These are phyloP conservation scores for Drosophila obscura DNA, from an alignment of 1,140 invertebrate species.

Conservation along the genomic window DNA sequence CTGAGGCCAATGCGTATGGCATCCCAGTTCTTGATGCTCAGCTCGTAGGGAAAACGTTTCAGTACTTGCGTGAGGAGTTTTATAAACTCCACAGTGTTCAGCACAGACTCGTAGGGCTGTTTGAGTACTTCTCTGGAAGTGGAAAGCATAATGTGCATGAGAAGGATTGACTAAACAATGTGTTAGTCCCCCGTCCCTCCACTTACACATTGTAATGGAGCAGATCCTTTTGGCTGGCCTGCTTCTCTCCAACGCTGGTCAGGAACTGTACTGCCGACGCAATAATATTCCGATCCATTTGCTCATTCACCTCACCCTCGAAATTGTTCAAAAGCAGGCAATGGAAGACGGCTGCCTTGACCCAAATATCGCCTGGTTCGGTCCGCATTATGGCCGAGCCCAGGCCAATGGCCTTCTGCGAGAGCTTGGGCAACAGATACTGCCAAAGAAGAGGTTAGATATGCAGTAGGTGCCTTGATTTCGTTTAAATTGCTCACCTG, in stretches of 20 bases:
- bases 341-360: slow-evolving; percentile 63
- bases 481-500: slow-evolving; percentile 40
- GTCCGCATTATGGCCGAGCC: slow-evolving; percentile 62
- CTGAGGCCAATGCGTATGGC: slow-evolving; percentile 87
- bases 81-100: slow-evolving; percentile 82
- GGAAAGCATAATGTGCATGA: not conserved
- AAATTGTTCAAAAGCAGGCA: slow-evolving; percentile 73
- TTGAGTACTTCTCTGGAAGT: slow-evolving; percentile 47
- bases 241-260: slow-evolving; percentile 53
- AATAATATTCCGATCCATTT: slow-evolving; percentile 70
- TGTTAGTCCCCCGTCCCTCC: too few relatives aligned
- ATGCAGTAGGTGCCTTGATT: not conserved
- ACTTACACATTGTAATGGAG: slow-evolving; percentile 77
- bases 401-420: slow-evolving; percentile 47
- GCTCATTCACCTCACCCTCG: slow-evolving; percentile 68
- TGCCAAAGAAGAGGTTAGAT: slow-evolving; percentile 11
- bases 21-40: slow-evolving; percentile 87
- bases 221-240: slow-evolving; percentile 59
- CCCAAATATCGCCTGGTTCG: slow-evolving; percentile 60
- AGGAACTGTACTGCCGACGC: slow-evolving; percentile 61
- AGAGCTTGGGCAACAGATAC: slow-evolving; percentile 64
- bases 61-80: slow-evolving; percentile 84
- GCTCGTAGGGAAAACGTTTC: slow-evolving; percentile 79
- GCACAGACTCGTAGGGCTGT: slow-evolving; percentile 54
- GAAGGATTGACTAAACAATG: too few relatives aligned